Percentiles rank a stretch among this genome's conserved stretches.
phyloP scores from a whole-genome alignment of 1,140 invertebrate genomes.

The Hesperophylax magnus region DNA sequence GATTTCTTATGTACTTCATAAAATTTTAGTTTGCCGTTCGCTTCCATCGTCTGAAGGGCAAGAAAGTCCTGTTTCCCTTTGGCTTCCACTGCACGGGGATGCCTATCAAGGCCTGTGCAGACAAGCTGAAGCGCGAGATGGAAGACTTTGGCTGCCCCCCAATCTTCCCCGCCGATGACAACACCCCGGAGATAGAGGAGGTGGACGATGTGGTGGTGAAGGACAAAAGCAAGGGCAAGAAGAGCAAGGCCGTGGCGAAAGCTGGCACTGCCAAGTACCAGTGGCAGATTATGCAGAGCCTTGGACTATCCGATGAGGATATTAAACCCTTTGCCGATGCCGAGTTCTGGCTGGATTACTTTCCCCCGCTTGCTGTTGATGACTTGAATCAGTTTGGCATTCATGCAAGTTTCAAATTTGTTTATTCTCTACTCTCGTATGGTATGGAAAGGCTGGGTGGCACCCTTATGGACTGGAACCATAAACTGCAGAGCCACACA shows the following conservation, averaged over 20 bases:
- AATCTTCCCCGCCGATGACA: slow-evolving; percentile 82
- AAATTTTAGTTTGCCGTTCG: slow-evolving; percentile 87
- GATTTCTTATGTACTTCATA: no score
- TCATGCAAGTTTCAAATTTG: slow-evolving; percentile 77
- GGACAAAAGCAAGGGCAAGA: slow-evolving; percentile 98
- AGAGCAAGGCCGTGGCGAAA: slow-evolving; percentile 98
- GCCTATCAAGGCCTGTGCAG: slow-evolving; percentile 97
- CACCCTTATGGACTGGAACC: no score
- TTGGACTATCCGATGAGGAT: slow-evolving; percentile 92
- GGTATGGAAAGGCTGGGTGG: no score
- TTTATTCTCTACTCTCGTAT: not conserved
- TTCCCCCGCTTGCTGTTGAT: slow-evolving; percentile 89
- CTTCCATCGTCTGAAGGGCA: slow-evolving; percentile 92
- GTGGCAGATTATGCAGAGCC: slow-evolving; percentile 98
- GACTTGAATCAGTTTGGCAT: slow-evolving; percentile 93
- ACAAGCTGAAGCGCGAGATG: slow-evolving; percentile 97
- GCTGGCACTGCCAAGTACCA: slow-evolving; percentile 92
- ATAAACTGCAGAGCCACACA: no score
- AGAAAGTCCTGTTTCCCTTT: slow-evolving; percentile 96
- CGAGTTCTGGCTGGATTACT: slow-evolving; percentile 95
- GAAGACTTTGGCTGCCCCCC: slow-evolving; percentile 94
- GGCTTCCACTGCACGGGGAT: slow-evolving; percentile 99
- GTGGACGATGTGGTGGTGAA: slow-evolving; percentile 79
- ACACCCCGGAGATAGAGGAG: slow-evolving; percentile 67
- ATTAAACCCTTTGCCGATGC: slow-evolving; percentile 95